Base-by-base conservation (phyloP, 64 coral and sea anemone species). In the Actinia equina region DNA sequence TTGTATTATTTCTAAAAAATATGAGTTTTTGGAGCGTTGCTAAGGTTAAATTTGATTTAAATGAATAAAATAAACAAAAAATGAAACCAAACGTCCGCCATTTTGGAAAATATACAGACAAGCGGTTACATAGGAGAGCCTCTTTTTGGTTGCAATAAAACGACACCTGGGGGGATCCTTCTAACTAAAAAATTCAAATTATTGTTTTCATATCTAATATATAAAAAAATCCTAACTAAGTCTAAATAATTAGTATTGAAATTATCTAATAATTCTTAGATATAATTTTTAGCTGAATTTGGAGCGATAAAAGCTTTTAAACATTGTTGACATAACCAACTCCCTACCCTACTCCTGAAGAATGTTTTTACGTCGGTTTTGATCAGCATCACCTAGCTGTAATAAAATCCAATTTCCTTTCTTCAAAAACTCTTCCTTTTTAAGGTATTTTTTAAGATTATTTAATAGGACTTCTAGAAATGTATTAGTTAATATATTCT, bases 61-160 rank as follows among this genome's bases (percentile, higher is more conserved):
- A 11, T 54, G 13, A 86, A 46, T 15, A 71, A 17, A 54, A 25
- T 52, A 43, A 23, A 37, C 45, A 19, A 41, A n/a, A n/a, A 43
- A 52, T 45, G 19, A 54, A 51, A 56, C 37, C 18, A 30, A 52
- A 18, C 49, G 52, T 59, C 89, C 93, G 93, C 89, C 93, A 94
- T 91, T 44, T 91, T 94, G 87, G 45, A 84, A 82, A 19, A 25
- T 19, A 52, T 81, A 52, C 42, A 22, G 19, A 81, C 18, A 49
- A 49, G 55, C 55, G 78, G 78, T 81, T 52, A 81, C 78, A 44
- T 20, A 81, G 78, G 77, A n/a, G n/a, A 44, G 78, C 43, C 78
- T 81, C 78, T 18, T 20, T 15, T 52, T 52, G 44, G 49, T 22
- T 22, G 4, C 22, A 81, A 57, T 17, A 84, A 27, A 7, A 14